phyloP scores from a whole-genome alignment of 2,888 invertebrate species.

The Epirrhoe tristata region DNA sequence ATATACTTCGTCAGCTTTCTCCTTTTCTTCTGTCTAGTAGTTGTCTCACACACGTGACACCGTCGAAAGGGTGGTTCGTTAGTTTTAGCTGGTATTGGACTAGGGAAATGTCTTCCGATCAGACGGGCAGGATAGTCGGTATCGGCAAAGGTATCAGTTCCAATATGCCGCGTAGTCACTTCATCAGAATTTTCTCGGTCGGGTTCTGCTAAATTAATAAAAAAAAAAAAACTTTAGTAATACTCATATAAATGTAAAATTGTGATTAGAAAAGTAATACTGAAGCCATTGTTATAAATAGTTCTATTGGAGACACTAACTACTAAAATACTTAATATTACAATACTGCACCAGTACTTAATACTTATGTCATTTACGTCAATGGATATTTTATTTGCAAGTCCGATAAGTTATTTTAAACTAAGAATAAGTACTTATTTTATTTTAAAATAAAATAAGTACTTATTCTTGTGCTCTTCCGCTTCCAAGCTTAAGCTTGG shows the following conservation, averaged over 20 bases:
- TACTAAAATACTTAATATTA: no score
- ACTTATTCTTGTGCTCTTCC: no score
- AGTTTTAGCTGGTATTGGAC: slow-evolving; percentile 18
- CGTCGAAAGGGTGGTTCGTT: slow-evolving; percentile 7
- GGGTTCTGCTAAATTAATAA: slow-evolving; percentile 12
- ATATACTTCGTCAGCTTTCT: slow-evolving; percentile 26
- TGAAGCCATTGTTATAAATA: not conserved
- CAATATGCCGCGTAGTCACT: slow-evolving; percentile 25
- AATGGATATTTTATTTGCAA: no score
- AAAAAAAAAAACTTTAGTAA: not conserved
- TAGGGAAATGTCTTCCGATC: slow-evolving; percentile 33
- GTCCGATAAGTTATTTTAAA: no score
- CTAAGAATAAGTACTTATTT: no score
- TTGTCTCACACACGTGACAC: slow-evolving; percentile 32
- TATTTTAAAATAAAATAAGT: no score
- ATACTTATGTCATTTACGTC: no score
- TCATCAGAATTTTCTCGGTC: slow-evolving; percentile 24
- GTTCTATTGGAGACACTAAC: not conserved
- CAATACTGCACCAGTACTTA: no score
- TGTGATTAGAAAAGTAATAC: not conserved
- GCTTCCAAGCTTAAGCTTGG: no score
- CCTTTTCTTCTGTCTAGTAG: slow-evolving; percentile 23
- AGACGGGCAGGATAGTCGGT: slow-evolving; percentile 32
- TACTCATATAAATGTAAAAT: not conserved
- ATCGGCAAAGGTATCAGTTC: slow-evolving; percentile 29